A percentile compares a stretch with the other conserved stretches of the same genome.
phyloP scores from a whole-genome alignment of 2,888 invertebrate species.

The Eupithecia pulchellata region DNA sequence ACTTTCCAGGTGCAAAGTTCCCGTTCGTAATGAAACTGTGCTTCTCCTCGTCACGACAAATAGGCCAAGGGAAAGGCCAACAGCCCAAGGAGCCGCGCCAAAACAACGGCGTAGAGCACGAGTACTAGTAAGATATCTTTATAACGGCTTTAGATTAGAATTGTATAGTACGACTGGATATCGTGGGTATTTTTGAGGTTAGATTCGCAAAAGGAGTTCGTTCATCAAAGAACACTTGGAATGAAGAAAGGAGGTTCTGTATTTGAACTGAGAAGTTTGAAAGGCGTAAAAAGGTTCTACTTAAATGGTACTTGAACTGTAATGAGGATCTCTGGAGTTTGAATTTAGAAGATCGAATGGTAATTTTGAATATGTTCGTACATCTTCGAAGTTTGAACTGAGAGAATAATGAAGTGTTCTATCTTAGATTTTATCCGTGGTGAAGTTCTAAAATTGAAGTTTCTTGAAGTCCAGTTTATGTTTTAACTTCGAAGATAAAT shows the following conservation, averaged over 20 bases:
- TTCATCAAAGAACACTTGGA: background rate
- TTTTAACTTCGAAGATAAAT: background rate
- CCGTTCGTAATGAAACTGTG: constrained; percentile 99
- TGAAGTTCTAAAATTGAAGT: background rate
- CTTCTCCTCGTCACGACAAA: constrained; percentile 92
- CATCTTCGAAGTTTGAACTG: constrained; percentile 2
- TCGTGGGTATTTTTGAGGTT: constrained; percentile 8
- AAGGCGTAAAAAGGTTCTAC: background rate
- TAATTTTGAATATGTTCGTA: background rate
- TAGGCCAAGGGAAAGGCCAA: constrained; percentile 80
- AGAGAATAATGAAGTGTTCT: background rate
- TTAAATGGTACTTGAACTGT: background rate
- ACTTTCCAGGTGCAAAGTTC: constrained; percentile 95
- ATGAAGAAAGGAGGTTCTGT: background rate
- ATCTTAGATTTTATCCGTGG: background rate
- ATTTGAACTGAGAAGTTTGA: constrained; percentile 5
- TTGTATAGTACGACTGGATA: constrained; percentile 10
- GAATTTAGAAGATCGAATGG: background rate
- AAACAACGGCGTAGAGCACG: constrained; percentile 77
- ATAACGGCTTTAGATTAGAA: constrained; percentile 12
- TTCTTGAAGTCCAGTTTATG: background rate
- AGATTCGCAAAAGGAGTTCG: constrained; percentile 3
- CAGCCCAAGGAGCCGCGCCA: constrained; percentile 64
- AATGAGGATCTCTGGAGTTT: background rate
- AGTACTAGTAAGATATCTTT: constrained; percentile 75